phyloP scores from a whole-genome alignment of 2,888 invertebrate species.

The Cryptus viduatorius region DNA sequence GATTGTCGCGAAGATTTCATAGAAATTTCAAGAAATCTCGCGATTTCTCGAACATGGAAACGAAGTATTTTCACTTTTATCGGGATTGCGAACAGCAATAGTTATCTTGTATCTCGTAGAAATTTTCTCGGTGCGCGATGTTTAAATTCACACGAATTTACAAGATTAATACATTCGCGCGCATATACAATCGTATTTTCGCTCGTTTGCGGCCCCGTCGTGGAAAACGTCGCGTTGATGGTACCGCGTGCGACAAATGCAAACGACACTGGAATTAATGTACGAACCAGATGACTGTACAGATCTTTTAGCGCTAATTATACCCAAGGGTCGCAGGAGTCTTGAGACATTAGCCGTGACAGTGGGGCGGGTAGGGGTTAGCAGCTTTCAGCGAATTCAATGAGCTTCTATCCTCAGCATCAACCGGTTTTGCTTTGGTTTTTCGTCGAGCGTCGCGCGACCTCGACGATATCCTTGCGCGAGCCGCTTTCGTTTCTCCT shows the following conservation, averaged over 20 bases:
- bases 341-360: conserved; percentile 49
- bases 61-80: not conserved
- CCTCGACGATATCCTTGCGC: conserved; percentile 1
- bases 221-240: not conserved
- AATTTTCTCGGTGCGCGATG: not conserved
- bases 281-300: conserved; percentile 38
- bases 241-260: conserved; percentile 22
- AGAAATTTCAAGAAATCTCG: not conserved
- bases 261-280: conserved; percentile 38
- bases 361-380: not conserved
- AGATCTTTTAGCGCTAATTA: conserved; percentile 41
- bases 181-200: not conserved
- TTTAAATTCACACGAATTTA: not conserved
- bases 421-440: conserved; percentile 32
- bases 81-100: not conserved
- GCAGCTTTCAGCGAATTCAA: conserved; percentile 44
- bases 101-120: not conserved
- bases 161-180: not conserved
- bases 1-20: not conserved
- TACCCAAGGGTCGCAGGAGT: conserved; percentile 33
- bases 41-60: not conserved
- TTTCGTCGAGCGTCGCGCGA: not conserved
- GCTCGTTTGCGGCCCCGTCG: not conserved
- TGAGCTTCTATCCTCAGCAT: not conserved
- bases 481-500: conserved; percentile 19